Conservation (phyloP, 2,113 vertebrate genomes). For the Sinocyclocheilus grahami region DNA sequence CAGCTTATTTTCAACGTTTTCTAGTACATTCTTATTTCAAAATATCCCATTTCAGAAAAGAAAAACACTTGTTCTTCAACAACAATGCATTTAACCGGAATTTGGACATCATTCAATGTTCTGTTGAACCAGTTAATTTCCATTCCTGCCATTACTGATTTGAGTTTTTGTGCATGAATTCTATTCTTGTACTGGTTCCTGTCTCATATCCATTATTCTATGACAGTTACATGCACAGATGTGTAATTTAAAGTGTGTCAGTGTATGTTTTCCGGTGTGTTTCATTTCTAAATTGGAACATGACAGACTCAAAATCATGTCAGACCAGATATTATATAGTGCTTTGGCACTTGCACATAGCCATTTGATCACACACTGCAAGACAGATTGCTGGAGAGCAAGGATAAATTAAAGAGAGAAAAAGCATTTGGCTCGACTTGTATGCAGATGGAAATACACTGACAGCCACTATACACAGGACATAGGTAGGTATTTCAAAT, state of each 20-base stretch:
- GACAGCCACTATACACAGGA: background rate
- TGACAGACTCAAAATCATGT: background rate
- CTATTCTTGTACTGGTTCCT: background rate
- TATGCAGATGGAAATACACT: background rate
- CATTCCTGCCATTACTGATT: background rate
- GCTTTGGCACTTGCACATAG: background rate
- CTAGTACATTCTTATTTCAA: background rate
- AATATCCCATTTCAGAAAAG: background rate
- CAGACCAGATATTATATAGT: slow-evolving; percentile 11
- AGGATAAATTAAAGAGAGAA: slow-evolving; percentile 6
- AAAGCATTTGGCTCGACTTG: background rate
- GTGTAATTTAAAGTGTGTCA: slow-evolving; percentile 14
- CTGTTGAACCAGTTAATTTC: background rate
- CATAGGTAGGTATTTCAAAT: background rate
- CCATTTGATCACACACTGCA: background rate
- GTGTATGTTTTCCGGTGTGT: background rate
- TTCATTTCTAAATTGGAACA: slow-evolving; percentile 28
- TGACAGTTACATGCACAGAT: slow-evolving; percentile 14
- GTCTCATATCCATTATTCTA: background rate
- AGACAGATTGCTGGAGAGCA: background rate
- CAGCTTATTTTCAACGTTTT: background rate
- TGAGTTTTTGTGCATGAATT: background rate
- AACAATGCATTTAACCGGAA: background rate
- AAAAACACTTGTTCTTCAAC: background rate
- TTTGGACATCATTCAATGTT: background rate